phyloP scores from a whole-genome alignment of 2,113 vertebrate species.

The Barnardius zonarius region DNA sequence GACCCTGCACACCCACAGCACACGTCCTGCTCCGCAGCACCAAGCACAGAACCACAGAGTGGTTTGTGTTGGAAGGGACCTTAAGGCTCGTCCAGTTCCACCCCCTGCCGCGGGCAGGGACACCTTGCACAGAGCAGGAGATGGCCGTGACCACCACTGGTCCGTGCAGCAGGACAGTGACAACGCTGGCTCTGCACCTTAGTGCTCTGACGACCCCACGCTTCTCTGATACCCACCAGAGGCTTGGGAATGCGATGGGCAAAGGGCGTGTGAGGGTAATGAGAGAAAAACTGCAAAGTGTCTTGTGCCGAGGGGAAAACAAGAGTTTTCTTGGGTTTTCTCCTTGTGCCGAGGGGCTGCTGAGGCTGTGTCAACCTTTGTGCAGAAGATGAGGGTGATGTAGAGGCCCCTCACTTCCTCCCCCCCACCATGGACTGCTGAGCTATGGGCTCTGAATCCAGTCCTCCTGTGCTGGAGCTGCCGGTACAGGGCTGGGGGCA shows the following conservation, averaged over 20 bases:
- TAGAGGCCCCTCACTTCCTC: too few species aligned
- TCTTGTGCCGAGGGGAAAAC: neutral
- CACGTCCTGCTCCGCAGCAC: rapidly evolving
- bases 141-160: neutral
- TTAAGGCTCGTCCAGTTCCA: neutral
- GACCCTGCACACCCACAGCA: rapidly evolving
- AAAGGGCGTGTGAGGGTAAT: neutral
- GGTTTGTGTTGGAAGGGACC: neutral
- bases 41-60: neutral
- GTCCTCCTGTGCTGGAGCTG: neutral
- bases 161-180: neutral
- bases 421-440: neutral
- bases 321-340: too few species aligned
- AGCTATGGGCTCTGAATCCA: neutral
- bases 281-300: neutral
- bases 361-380: neutral
- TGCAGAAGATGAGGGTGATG: neutral
- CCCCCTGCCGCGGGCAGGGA: neutral
- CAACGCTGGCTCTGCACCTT: neutral
- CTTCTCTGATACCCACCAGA: neutral
- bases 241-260: neutral
- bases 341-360: neutral
- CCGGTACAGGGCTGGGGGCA: neutral
- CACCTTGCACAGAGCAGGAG: neutral
- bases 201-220: rapidly evolving